Evolutionary conservation across 2,888 invertebrate genomes (phyloP), one percentile per base, ranked within the genome.

Genomic region (Tiphia femorata): DNA sequence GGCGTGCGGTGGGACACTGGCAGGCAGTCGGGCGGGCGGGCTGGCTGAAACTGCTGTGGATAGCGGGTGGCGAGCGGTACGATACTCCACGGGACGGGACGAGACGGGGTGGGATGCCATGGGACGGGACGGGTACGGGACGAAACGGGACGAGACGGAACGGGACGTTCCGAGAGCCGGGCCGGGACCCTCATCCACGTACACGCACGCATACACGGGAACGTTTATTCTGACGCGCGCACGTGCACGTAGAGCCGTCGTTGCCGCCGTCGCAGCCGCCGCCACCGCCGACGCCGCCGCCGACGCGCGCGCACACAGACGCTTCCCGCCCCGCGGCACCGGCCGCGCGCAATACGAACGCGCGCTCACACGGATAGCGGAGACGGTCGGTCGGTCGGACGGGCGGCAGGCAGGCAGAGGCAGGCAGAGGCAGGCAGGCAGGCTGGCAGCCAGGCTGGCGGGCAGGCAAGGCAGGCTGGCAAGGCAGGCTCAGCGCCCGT

Each of bases 1-100:
- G 81, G 77, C 81, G 79, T 80, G 82, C 81, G 79, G 79, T 80
- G 81, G 82, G 81, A 82, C 81, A 81, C 82, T 82, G 81, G 76
- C 75, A 65, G 75, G 75, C 75, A 72, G 71, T 64, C 70, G 67
- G 72, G 48, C 64, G 59, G 67, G 69, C 62, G 52, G 62, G 67
- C 68, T 62, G 68, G 62, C 71, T 71, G 71, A 71, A 70, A 72
- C 72, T 72, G 72, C 72, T 66, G 69, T 67, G 64, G 76, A 75
- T 76, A 76, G 76, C 76, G 76, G 76, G 76, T 76, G 76, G 76
- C 72, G 72, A 75, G 62, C 69, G 70, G 78, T 76, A 76, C 76
- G 78, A 77, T 78, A 77, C 77, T 77, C 73, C 20, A 68, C 73
- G 73, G 74, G 70, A 75, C 76, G 75, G 73, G 64, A 69, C 64